Evolutionary conservation across 2,113 vertebrate species (phyloP).

Genomic region (Xerus inauris): DNA sequence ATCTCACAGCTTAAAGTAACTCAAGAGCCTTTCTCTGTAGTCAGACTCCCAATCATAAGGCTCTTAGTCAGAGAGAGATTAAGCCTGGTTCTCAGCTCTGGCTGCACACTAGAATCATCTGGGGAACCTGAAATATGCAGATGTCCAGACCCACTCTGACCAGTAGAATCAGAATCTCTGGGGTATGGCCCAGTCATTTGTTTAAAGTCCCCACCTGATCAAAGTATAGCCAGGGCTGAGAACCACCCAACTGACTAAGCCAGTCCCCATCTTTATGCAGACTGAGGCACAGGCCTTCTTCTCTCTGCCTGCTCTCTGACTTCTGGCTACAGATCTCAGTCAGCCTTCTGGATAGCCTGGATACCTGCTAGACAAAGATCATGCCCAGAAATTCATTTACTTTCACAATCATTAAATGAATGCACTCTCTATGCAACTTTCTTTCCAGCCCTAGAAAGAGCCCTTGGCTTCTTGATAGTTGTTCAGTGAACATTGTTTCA

Average conservation of each 20-base stretch:
- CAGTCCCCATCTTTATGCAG: neutral
- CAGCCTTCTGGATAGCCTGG: neutral
- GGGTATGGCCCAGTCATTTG: neutral
- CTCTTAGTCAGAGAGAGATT: neutral
- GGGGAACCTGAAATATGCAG: neutral
- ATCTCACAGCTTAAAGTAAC: neutral
- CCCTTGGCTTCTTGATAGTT: neutral
- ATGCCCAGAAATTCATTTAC: neutral
- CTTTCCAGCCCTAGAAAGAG: neutral
- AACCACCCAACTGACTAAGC: neutral
- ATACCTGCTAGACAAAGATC: neutral
- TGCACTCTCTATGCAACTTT: neutral
- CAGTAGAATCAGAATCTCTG: neutral
- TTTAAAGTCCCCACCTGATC: neutral
- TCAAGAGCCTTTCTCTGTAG: neutral
- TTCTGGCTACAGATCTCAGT: neutral
- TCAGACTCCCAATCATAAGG: neutral
- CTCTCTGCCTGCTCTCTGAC: neutral
- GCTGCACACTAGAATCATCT: neutral
- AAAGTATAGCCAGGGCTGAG: neutral
- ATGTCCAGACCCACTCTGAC: neutral
- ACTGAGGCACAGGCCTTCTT: neutral
- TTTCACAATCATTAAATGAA: neutral
- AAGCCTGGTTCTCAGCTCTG: neutral
- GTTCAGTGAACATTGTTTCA: neutral